Percentiles rank a stretch among this genome's conserved stretches.
Conservation (phyloP, 2,797 vertebrate species). For the Vespertilio murinus region DNA sequence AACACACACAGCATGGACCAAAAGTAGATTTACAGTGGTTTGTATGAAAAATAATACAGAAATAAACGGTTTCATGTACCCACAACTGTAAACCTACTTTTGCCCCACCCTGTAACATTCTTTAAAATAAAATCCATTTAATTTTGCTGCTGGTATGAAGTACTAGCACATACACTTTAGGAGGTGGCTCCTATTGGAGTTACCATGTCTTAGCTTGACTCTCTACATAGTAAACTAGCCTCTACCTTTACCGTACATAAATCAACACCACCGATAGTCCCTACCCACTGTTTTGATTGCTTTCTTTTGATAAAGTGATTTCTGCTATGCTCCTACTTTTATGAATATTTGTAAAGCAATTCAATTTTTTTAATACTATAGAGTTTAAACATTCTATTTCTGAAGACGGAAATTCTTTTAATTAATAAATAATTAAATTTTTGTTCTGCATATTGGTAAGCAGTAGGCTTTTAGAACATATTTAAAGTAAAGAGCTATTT, state of each 20-base stretch:
- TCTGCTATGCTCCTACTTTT: background rate
- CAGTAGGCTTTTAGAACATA: background rate
- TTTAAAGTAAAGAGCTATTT: background rate
- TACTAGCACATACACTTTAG: rapidly evolving
- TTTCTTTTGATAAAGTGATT: background rate
- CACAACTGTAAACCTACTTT: background rate
- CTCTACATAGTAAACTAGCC: background rate
- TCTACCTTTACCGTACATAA: background rate
- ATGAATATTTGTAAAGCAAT: background rate
- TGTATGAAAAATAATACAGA: background rate
- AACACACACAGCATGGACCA: background rate
- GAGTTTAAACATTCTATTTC: background rate
- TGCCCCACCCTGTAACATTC: background rate
- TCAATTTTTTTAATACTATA: background rate
- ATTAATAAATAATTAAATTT: background rate
- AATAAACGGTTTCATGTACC: too few relatives aligned
- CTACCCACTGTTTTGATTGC: background rate
- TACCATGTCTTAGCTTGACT: background rate
- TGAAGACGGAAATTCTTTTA: background rate
- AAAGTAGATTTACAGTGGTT: background rate
- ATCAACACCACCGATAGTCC: background rate
- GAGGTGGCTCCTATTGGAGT: background rate
- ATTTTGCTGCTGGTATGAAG: background rate
- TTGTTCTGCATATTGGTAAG: background rate
- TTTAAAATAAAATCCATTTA: background rate